Conservation (phyloP, 2,888 invertebrate species). For the Gasteruption jaculator region DNA sequence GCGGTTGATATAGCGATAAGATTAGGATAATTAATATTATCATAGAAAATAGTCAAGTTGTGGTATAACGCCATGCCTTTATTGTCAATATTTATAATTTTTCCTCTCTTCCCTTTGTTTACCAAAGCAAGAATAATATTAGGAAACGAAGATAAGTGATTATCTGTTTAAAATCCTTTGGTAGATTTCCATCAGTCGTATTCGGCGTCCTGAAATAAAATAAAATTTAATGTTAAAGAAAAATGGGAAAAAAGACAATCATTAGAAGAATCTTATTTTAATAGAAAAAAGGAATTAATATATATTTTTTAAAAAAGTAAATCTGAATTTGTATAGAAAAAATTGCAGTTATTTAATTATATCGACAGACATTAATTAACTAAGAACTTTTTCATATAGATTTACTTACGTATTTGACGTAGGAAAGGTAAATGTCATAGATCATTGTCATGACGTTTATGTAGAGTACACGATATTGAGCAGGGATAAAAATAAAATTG, state of each 20-base stretch:
- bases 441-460: constrained; percentile 80
- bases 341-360: not conserved
- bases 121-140: too few relatives aligned
- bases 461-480: constrained; percentile 80
- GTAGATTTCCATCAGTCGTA: constrained; percentile 16
- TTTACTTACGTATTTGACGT: constrained; percentile 68
- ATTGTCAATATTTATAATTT: too few relatives aligned
- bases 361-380: not conserved
- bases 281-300: too few relatives aligned
- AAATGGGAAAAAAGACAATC: too few relatives aligned
- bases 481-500: constrained; percentile 81
- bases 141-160: too few relatives aligned
- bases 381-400: not conserved
- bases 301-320: constrained; percentile 8
- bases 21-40: too few relatives aligned
- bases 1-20: too few relatives aligned
- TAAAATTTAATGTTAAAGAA: not conserved
- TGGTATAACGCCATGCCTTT: too few relatives aligned
- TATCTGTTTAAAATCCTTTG: too few relatives aligned
- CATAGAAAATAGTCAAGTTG: too few relatives aligned
- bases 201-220: constrained; percentile 19
- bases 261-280: too few relatives aligned
- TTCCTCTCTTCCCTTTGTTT: too few relatives aligned
- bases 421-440: constrained; percentile 86
- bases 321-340: constrained; percentile 1